Conservation (phyloP, 2,113 vertebrate genomes). For the Morone saxatilis region DNA sequence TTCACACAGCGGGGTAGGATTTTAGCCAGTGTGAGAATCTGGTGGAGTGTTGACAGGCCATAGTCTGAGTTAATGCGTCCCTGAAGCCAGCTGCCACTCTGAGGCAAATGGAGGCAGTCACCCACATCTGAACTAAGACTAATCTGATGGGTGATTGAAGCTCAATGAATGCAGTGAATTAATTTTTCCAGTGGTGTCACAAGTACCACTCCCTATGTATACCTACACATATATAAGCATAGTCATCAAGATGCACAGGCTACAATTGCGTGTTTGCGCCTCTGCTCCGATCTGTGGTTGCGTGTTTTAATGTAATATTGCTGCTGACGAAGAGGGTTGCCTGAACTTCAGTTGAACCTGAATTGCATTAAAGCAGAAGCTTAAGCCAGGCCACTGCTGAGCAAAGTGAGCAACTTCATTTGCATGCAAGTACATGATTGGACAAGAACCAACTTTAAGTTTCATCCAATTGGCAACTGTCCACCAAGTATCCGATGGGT, state of each 20-base stretch:
- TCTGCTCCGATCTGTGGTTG: neutral
- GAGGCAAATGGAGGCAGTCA: conserved; percentile 73
- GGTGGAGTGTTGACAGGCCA: conserved; percentile 74
- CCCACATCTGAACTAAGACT: conserved; percentile 73
- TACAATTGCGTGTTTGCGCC: neutral
- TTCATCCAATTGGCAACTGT: conserved; percentile 10
- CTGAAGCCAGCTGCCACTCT: conserved; percentile 80
- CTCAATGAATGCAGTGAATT: conserved; percentile 50
- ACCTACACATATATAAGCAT: neutral
- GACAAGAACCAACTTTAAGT: conserved; percentile 36
- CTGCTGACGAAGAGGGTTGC: conserved; percentile 8
- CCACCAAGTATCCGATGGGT: neutral
- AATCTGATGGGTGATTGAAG: conserved; percentile 77
- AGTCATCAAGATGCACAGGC: conserved; percentile 20
- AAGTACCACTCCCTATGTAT: neutral
- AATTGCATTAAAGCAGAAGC: conserved; percentile 50
- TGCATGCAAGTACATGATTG: conserved; percentile 42
- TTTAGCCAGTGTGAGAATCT: conserved; percentile 72
- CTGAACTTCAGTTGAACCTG: conserved; percentile 65
- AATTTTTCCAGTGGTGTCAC: conserved; percentile 20
- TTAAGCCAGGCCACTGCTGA: conserved; percentile 39
- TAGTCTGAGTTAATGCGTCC: conserved; percentile 78
- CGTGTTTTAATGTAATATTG: conserved; percentile 10
- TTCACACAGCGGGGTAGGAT: conserved; percentile 56
- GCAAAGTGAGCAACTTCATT: conserved; percentile 47